Evolutionary conservation across 2,113 vertebrate genomes (phyloP), one percentile per base, ranked within the genome.

Genomic region (Xiphophorus couchianus): DNA sequence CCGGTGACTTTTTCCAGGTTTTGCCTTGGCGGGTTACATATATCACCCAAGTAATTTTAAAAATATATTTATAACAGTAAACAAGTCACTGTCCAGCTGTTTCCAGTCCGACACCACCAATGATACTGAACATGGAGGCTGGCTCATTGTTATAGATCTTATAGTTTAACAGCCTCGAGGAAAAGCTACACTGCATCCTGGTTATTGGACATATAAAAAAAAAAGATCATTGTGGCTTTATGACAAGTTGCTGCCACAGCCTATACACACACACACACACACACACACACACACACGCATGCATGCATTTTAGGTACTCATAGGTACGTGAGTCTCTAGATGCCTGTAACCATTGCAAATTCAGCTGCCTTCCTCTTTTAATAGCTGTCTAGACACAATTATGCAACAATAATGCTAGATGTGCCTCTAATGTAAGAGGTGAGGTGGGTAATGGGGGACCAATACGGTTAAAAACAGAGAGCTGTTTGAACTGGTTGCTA

Each of bases 261-360:
- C 69, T 74, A 65, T 62, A 75, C 72, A 68, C 77, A 65, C 62
- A 33, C 66, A 31, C 48, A 25, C 29, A n/a, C 58, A 37, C 5
- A 8, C 35, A 37, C 35, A 1, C 35, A 37, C 35, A 8, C 35
- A 39, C 12, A 13, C 33, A 9, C 33, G 1, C 35, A 12, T 12
- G 35, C 10, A 3, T 37, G 11, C 35, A 37, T 30, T 71, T 81
- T 61, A 76, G 69, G 48, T 82, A 14, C 62, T 76, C 22, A 6
- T 66, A 71, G 61, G 71, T 74, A 64, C 3, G n/a, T 28, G 62
- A 73, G 33, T 81, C 75, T 62, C 81, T 22, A 31, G 63, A 27
- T 48, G 66, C 77, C 39, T 61, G 81, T 69, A 39, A 74, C 66
- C 74, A 29, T 31, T 80, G 66, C 72, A 84, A 85, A 81, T 75